Percentiles rank a stretch among this genome's conserved stretches.
These are phyloP conservation scores for Drepana arcuata DNA, from an alignment of 1,140 invertebrate species.

Conservation along the genomic window DNA sequence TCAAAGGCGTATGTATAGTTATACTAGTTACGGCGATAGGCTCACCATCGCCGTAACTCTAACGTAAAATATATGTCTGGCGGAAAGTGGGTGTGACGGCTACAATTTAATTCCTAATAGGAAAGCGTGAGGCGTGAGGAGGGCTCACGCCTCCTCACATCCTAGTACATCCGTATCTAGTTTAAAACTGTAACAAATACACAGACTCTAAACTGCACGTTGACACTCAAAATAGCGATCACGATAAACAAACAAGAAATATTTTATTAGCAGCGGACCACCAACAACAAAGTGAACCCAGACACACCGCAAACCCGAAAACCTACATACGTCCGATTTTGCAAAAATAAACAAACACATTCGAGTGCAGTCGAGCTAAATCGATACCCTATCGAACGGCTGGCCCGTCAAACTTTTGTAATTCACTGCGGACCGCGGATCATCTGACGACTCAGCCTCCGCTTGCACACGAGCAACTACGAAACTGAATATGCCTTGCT, in stretches of 20 bases:
- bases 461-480: constrained; percentile 8
- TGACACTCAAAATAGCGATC: constrained; percentile 27
- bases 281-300: constrained; percentile 48
- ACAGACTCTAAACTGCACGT: too few relatives aligned
- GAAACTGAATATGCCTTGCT: constrained; percentile 43
- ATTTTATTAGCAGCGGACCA: constrained; percentile 40
- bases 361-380: constrained; percentile 38
- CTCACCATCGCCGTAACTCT: too few relatives aligned
- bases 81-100: too few relatives aligned
- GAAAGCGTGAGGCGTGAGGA: too few relatives aligned
- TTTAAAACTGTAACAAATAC: too few relatives aligned
- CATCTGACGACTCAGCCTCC: constrained; percentile 3
- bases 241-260: constrained; percentile 11
- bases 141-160: too few relatives aligned
- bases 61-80: too few relatives aligned
- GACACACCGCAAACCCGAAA: constrained; percentile 61
- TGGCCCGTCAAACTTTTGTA: constrained; percentile 53
- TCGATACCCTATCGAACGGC: constrained; percentile 39
- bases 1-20: too few relatives aligned
- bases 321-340: constrained; percentile 57
- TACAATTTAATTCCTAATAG: too few relatives aligned
- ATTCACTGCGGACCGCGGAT: constrained; percentile 22
- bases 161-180: too few relatives aligned
- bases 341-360: constrained; percentile 52
- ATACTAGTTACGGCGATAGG: too few relatives aligned